Percentiles rank a stretch among this genome's conserved stretches.
Conservation (phyloP, 2,888 invertebrate genomes). For the Scaptomyza tumidula region DNA sequence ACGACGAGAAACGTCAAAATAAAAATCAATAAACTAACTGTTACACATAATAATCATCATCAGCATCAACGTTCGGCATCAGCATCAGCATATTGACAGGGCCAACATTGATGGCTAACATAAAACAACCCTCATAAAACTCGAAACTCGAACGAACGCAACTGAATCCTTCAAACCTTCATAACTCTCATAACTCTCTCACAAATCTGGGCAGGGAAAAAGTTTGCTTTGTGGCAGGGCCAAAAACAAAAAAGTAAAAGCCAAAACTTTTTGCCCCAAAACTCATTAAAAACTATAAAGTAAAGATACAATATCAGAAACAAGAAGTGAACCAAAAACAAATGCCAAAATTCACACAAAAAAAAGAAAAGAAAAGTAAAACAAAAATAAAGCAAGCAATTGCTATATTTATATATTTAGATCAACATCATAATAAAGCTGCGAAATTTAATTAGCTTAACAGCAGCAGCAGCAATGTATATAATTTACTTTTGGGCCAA, state of each 20-base stretch:
- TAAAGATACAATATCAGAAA: conserved; percentile 3
- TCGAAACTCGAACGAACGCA: not conserved
- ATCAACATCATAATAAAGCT: conserved; percentile 28
- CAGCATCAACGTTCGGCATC: not conserved
- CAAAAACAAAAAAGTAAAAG: conserved; percentile 48
- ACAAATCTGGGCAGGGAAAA: conserved; percentile 29
- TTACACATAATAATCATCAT: conserved; percentile 16
- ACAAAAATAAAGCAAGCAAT: not conserved
- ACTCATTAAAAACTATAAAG: conserved; percentile 72
- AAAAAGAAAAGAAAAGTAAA: too few relatives aligned
- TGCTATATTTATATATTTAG: conserved; percentile 34
- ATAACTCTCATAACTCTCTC: conserved; percentile 12
- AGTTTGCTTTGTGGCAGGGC: conserved; percentile 37
- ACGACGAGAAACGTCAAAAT: not conserved
- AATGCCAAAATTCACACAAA: conserved; percentile 15
- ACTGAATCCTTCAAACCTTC: conserved; percentile 3
- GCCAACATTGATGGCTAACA: conserved; percentile 1
- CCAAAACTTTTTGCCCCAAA: conserved; percentile 52
- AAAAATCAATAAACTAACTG: conserved; percentile 58
- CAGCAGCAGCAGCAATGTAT: conserved; percentile 19
- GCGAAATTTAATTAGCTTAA: conserved; percentile 48
- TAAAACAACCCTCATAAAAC: conserved; percentile 42
- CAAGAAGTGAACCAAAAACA: conserved; percentile 10
- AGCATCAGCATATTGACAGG: conserved; percentile 38
- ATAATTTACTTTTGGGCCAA: conserved; percentile 54